Conservation (phyloP, 1,140 invertebrate species). For the Mamestra configurata region DNA sequence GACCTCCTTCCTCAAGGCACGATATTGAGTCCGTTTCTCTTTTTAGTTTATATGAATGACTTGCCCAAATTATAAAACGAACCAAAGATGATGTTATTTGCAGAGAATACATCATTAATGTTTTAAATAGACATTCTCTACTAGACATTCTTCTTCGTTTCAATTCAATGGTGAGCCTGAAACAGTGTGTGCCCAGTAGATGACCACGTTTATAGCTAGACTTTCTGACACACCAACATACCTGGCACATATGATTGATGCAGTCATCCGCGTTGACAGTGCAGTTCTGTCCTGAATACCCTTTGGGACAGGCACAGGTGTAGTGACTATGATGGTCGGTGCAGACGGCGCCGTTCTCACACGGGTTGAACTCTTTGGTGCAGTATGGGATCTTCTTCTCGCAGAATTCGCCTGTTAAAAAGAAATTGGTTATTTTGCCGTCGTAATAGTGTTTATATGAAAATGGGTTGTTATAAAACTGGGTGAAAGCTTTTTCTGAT, state of each 20-base stretch:
- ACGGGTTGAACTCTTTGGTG: conserved; percentile 95
- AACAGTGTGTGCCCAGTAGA: no score
- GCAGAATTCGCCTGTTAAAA: conserved; percentile 93
- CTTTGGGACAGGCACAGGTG: conserved; percentile 96
- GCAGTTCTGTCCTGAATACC: conserved; percentile 97
- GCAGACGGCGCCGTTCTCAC: conserved; percentile 97
- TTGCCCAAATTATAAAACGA: no score
- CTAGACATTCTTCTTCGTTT: no score
- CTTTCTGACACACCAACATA: not conserved
- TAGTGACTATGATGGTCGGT: conserved; percentile 96
- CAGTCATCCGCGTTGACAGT: conserved; percentile 97
- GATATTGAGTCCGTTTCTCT: not conserved
- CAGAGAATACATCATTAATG: no score
- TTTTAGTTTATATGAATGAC: not conserved
- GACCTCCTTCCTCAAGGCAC: no score
- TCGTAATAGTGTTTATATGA: no score
- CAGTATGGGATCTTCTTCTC: conserved; percentile 98
- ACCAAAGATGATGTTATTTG: no score
- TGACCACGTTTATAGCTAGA: no score
- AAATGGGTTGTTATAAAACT: no score
- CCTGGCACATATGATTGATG: conserved; percentile 96
- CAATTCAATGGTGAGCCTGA: no score
- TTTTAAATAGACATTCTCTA: no score
- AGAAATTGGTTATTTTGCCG: not conserved
- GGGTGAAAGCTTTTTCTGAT: no score